Percentiles rank a stretch among this genome's conserved stretches.
phyloP scores from a whole-genome alignment of 1,140 invertebrate genomes.

The Lordiphosa stackelbergi region DNA sequence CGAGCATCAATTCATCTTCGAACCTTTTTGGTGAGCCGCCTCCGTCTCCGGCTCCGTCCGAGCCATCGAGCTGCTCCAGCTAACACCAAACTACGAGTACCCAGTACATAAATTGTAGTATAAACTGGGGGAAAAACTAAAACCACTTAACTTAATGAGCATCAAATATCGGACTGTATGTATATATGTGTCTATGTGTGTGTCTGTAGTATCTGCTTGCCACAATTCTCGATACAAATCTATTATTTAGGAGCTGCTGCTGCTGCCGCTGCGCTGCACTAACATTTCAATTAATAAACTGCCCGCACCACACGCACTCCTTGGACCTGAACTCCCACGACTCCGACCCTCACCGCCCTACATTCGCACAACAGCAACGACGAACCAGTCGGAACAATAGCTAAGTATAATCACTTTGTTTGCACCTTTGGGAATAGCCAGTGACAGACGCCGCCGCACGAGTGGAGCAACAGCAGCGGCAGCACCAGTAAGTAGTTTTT shows the following conservation, averaged over 20 bases:
- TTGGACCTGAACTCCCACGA: not conserved
- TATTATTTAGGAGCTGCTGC: conserved; percentile 66
- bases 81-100: conserved; percentile 6
- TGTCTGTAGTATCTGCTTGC: conserved; percentile 43
- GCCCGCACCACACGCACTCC: conserved; percentile 42
- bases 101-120: conserved; percentile 53
- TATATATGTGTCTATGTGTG: too few relatives aligned
- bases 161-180: conserved; percentile 65
- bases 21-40: conserved; percentile 62
- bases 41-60: not conserved
- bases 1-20: conserved; percentile 74
- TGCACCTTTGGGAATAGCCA: conserved; percentile 72
- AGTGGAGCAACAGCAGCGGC: conserved; percentile 18
- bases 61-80: not conserved
- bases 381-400: conserved; percentile 64
- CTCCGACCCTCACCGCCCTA: conserved; percentile 20
- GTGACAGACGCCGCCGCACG: conserved; percentile 63
- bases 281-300: conserved; percentile 75
- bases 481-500: conserved; percentile 6
- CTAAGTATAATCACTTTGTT: conserved; percentile 75
- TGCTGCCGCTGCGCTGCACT: conserved; percentile 42
- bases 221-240: conserved; percentile 74
- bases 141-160: conserved; percentile 76
- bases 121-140: conserved; percentile 50
- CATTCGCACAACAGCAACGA: conserved; percentile 15